phyloP scores from a whole-genome alignment of 2,888 invertebrate genomes.

The Clanis bilineata region DNA sequence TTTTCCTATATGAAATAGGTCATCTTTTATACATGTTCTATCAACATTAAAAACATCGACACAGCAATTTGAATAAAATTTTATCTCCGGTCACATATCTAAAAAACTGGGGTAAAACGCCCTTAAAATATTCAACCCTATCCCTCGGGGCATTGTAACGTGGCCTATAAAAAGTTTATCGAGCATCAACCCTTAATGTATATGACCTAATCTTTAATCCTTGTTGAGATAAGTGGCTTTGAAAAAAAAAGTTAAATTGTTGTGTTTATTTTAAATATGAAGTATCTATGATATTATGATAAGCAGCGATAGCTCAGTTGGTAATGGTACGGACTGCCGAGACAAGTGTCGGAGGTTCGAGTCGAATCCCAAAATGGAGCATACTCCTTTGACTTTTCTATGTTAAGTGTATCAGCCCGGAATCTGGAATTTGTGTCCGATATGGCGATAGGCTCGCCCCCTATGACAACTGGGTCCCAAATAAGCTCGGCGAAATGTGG shows the following conservation, averaged over 20 bases:
- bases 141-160: background rate
- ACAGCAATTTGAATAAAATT: background rate
- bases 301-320: no score
- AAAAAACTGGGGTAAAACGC: background rate
- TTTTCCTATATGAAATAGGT: no score
- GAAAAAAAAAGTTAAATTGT: background rate
- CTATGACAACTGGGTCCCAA: no score
- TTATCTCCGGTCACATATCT: background rate
- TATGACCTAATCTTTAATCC: background rate
- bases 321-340: background rate
- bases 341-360: no score
- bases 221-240: background rate
- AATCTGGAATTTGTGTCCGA: no score
- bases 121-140: background rate
- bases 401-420: no score
- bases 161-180: slow-evolving; percentile 1
- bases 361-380: no score
- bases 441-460: no score
- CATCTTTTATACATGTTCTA: background rate
- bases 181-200: background rate
- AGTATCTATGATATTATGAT: background rate
- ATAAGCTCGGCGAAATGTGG: no score
- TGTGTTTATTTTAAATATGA: background rate
- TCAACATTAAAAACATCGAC: background rate
- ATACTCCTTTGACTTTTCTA: no score